Conservation (phyloP, 2,113 vertebrate species). For the Leiothrix lutea region DNA sequence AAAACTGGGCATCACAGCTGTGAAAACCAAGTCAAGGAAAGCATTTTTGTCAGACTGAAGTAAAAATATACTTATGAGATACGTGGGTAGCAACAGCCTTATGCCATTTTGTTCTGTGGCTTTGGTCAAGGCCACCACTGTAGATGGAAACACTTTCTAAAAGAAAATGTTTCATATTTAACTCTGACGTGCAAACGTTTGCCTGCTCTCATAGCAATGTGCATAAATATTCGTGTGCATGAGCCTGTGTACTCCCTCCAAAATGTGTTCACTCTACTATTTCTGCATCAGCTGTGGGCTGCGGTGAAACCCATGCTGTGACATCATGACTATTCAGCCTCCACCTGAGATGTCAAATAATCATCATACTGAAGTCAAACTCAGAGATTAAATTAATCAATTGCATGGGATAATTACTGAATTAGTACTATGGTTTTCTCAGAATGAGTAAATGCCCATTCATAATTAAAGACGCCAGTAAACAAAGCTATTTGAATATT, state of each 20-base stretch:
- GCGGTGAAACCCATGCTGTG: background rate
- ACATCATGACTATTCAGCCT: background rate
- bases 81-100: background rate
- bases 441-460: background rate
- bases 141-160: background rate
- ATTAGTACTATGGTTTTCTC: background rate
- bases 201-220: background rate
- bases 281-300: background rate
- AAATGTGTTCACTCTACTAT: background rate
- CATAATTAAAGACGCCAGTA: background rate
- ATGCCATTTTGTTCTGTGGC: background rate
- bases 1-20: background rate
- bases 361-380: background rate
- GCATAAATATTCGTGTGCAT: accelerated
- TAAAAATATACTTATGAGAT: background rate
- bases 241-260: background rate
- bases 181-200: background rate
- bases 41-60: background rate
- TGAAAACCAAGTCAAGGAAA: background rate
- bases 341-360: background rate
- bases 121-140: background rate
- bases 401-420: background rate
- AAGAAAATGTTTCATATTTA: background rate
- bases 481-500: background rate
- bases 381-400: background rate